Percentiles rank a stretch among this genome's conserved stretches.
Evolutionary conservation across 2,888 invertebrate species (phyloP).

Genomic region (Rhagonycha lutea): DNA sequence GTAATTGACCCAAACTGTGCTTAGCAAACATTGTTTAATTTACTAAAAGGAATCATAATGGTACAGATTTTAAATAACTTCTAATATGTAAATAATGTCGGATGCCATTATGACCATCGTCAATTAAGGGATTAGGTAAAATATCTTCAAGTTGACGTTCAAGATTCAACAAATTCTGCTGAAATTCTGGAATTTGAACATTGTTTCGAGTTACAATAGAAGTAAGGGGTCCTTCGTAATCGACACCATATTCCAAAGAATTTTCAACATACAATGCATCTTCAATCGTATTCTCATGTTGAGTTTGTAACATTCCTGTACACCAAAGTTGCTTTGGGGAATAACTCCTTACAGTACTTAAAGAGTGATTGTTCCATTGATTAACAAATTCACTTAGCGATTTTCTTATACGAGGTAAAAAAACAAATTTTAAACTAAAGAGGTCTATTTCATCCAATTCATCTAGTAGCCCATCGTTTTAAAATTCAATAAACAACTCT

Average conservation of each 20-base stretch:
- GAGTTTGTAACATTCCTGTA: background rate
- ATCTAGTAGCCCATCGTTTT: too few species aligned
- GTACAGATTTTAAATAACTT: too few species aligned
- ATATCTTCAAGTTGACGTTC: background rate
- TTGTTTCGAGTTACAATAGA: conserved; percentile 3
- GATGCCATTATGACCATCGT: background rate
- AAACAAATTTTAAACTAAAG: conserved; percentile 2
- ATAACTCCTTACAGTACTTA: background rate
- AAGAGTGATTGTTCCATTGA: conserved; percentile 13
- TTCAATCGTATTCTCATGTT: background rate
- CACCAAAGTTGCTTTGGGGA: conserved; percentile 7
- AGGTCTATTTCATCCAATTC: conserved; percentile 10
- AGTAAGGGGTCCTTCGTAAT: background rate
- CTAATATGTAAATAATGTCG: background rate
- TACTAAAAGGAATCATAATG: too few species aligned
- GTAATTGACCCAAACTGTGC: background rate
- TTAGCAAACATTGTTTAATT: too few species aligned
- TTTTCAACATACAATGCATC: conserved; percentile 2
- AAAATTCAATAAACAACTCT: too few species aligned
- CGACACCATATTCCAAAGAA: conserved; percentile 8
- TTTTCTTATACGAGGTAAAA: conserved; percentile 6
- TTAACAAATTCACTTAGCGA: conserved; percentile 2
- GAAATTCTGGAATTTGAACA: conserved; percentile 3
- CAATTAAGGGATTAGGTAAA: background rate
- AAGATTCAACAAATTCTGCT: background rate